Conservation (phyloP, 2,888 invertebrate genomes). For the Thecophora atra region DNA sequence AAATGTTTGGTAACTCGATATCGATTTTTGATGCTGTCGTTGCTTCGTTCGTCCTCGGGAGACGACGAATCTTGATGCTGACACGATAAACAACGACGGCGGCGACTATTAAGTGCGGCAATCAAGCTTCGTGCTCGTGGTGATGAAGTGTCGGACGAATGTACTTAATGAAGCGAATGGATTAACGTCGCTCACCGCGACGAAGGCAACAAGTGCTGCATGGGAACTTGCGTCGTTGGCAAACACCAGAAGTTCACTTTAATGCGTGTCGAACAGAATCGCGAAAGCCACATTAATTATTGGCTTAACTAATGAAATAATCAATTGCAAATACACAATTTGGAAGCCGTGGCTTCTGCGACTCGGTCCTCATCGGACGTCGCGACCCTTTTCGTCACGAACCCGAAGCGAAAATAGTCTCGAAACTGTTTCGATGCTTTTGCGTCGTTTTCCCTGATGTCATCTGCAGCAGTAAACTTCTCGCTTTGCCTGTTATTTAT, state of each 20-base stretch:
- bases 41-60: not conserved
- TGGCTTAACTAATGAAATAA: too few relatives aligned
- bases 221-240: too few relatives aligned
- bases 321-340: too few relatives aligned
- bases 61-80: not conserved
- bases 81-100: not conserved
- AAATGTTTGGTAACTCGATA: conserved; percentile 13
- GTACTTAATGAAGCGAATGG: not conserved
- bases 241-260: too few relatives aligned
- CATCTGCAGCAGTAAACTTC: not conserved
- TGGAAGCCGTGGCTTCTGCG: too few relatives aligned
- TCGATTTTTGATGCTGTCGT: not conserved
- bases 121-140: not conserved
- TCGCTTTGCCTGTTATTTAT: conserved; percentile 52
- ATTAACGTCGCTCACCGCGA: too few relatives aligned
- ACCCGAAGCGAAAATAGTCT: not conserved
- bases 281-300: too few relatives aligned
- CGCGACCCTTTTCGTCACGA: too few relatives aligned
- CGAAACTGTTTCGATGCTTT: not conserved
- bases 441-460: too few relatives aligned
- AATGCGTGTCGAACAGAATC: too few relatives aligned
- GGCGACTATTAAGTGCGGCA: conserved; percentile 3
- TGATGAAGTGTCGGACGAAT: not conserved
- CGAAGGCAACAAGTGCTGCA: not conserved
- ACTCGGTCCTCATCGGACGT: too few relatives aligned